Base-by-base conservation (phyloP, 2,888 invertebrate species). In the Tetragnatha montana region DNA sequence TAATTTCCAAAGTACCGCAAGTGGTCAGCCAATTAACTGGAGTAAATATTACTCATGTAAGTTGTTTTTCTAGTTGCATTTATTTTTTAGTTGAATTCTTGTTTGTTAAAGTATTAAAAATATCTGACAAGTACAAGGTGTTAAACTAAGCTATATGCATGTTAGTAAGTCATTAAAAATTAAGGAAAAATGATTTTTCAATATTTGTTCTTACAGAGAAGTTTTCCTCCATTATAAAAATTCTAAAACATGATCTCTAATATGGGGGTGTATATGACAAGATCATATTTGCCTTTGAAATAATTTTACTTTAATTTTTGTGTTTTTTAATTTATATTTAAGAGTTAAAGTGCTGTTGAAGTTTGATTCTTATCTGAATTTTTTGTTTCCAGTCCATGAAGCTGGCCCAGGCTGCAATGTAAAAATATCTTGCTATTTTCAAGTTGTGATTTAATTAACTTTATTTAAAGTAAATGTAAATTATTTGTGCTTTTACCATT, bases 11-110 rank as follows among this genome's bases (percentile, higher is more conserved):
- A 94, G 97, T 99, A 92, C 98, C 99, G 6, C 96, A 96, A 92
- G 95, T 98, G 92, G 98, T 99, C 73, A 97, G 98, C 93, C 96
- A 95, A 78, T 95, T 99, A 93, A 99, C 99, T 91, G 99, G 99
- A 69, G 98, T 99, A 90, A 98, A 98, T 93, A 97, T 99, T 74
- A 92, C 93, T 84, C 93, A 94, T 93, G 94, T 92, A 90, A 91
- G 89, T 90, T 14, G 89, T 90, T 14, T 50, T n/a, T 49, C 14
- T 60, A n/a, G 3, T 74, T 22, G n/a, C n/a, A n/a, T 35, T 14
- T 74, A 19, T 6, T 6, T 4, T 35, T 35, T 35, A 35, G 35
- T 35, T 35, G 1, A 35, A 35, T 35, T 35, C 35, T 4, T 35
- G 35, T 35, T 35, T 1, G 35, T 1, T 35, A 2, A 35, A 35